A percentile compares a stretch with the other conserved stretches of the same genome.
Conservation (phyloP, 2,888 invertebrate genomes). For the Cheilosia variabilis region DNA sequence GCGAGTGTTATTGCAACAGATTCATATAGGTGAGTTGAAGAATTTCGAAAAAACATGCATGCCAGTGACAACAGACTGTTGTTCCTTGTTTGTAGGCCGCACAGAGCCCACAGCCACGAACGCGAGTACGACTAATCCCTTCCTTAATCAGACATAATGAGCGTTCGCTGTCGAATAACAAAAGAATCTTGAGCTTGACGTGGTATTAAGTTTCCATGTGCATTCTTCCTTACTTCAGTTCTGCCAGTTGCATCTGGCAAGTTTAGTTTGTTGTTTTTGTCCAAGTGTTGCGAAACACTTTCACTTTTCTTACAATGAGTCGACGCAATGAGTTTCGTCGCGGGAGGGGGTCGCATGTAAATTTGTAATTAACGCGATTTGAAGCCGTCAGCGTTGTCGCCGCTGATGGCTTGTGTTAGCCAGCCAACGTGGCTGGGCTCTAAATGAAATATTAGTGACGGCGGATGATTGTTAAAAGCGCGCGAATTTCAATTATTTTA, state of each 20-base stretch:
- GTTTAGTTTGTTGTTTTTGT: background rate
- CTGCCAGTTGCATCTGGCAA: background rate
- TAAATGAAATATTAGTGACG: slow-evolving; percentile 18
- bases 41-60: background rate
- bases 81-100: background rate
- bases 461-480: background rate
- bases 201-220: slow-evolving; percentile 38
- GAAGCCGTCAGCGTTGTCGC: background rate
- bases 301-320: slow-evolving; percentile 44
- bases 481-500: slow-evolving; percentile 24
- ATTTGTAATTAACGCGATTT: slow-evolving; percentile 33
- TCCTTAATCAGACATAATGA: slow-evolving; percentile 10
- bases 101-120: background rate
- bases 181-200: slow-evolving; percentile 8
- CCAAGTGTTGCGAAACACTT: slow-evolving; percentile 40
- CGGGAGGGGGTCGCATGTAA: slow-evolving; percentile 14
- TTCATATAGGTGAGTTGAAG: background rate
- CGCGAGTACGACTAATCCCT: background rate
- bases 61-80: no score
- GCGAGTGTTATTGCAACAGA: slow-evolving; percentile 12
- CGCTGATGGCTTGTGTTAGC: background rate
- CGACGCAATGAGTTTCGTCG: slow-evolving; percentile 17
- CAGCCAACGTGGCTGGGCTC: background rate
- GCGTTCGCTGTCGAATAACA: slow-evolving; percentile 9
- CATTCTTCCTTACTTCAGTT: slow-evolving; percentile 18